These are phyloP conservation scores for Ectemnius cavifrons DNA, from an alignment of 2,888 invertebrate species.

Conservation along the genomic window DNA sequence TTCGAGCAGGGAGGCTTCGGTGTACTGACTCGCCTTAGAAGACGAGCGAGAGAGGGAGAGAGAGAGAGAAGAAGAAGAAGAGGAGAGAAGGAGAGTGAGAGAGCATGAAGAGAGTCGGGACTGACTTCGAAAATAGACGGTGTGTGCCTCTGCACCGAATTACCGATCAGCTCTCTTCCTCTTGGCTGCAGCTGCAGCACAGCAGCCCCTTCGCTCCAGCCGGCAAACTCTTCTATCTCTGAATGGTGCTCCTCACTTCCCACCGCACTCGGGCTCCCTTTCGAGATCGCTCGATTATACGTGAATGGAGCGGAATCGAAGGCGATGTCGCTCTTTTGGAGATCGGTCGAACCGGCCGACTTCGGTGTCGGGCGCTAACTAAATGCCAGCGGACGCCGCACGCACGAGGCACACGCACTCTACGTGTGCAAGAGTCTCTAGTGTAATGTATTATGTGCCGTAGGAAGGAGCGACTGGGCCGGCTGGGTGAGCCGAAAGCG, in stretches of 20 bases:
- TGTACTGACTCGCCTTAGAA: neutral
- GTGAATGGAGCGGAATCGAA: neutral
- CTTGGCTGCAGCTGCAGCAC: neutral
- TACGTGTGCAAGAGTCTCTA: conserved; percentile 4
- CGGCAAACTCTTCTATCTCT: neutral
- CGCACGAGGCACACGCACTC: conserved; percentile 35
- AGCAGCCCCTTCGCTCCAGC: no score
- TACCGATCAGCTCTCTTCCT: neutral
- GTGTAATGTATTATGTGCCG: no score
- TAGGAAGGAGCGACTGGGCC: neutral
- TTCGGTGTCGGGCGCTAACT: conserved; percentile 54
- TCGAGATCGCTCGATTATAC: neutral
- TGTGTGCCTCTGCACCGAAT: neutral
- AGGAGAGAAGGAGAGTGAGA: neutral
- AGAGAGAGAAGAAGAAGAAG: neutral
- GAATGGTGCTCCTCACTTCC: neutral
- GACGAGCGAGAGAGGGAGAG: neutral
- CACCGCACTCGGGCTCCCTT: neutral
- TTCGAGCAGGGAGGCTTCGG: no score
- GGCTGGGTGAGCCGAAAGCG: neutral
- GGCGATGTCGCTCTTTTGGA: conserved; percentile 27
- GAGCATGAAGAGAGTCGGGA: neutral
- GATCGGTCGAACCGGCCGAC: conserved; percentile 39
- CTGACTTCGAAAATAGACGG: neutral
- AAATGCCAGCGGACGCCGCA: conserved; percentile 42